A percentile compares a stretch with the other conserved stretches of the same genome.
Evolutionary conservation across 2,113 vertebrate species (phyloP).

Genomic region (Glaucidium brasilianum): DNA sequence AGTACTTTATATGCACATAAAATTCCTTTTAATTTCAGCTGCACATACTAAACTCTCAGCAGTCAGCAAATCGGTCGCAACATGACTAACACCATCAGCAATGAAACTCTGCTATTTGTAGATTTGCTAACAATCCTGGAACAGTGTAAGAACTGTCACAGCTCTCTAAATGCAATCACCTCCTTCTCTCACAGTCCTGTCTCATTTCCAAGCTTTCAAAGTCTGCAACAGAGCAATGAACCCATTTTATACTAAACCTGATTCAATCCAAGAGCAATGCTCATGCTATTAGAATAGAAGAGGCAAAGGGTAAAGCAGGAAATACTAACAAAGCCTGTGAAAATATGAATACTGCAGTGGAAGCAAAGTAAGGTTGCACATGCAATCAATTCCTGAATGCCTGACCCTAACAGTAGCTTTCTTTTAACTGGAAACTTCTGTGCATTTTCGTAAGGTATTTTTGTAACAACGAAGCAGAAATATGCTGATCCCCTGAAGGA

Average conservation of each 20-base stretch:
- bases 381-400: slow-evolving; percentile 14
- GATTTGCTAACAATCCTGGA: not conserved
- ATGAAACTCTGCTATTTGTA: slow-evolving; percentile 31
- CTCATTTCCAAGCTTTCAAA: not conserved
- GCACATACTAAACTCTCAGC: slow-evolving; percentile 28
- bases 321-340: slow-evolving; percentile 17
- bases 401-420: not conserved
- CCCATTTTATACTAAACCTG: not conserved
- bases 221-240: not conserved
- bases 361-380: slow-evolving; percentile 34
- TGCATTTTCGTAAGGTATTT: not conserved
- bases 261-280: not conserved
- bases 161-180: not conserved
- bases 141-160: slow-evolving; percentile 9
- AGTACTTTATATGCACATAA: slow-evolving; percentile 55
- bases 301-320: not conserved
- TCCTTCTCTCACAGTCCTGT: not conserved
- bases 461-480: not conserved
- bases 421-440: not conserved
- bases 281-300: slow-evolving; percentile 33
- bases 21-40: slow-evolving; percentile 46
- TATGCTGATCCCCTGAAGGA: not conserved
- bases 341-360: slow-evolving; percentile 18
- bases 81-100: slow-evolving; percentile 43
- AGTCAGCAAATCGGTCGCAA: slow-evolving; percentile 25